Evolutionary conservation across 2,797 vertebrate genomes (phyloP).

Genomic region (Eospalax fontanierii): DNA sequence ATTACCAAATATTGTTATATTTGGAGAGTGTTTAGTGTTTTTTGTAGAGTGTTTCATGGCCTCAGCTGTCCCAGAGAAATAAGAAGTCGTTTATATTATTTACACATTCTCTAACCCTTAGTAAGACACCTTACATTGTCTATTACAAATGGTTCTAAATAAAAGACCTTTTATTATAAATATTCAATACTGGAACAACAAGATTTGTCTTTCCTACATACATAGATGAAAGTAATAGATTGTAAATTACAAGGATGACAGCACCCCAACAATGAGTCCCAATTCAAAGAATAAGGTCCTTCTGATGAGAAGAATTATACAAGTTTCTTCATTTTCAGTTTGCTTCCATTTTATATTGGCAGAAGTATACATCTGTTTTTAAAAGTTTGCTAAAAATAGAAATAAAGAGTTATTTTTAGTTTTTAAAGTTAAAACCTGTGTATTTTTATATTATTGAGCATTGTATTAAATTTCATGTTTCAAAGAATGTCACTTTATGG

Average conservation of each 20-base stretch:
- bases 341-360: background rate
- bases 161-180: background rate
- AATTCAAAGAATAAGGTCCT: background rate
- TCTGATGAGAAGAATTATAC: background rate
- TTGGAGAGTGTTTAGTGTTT: too few relatives aligned
- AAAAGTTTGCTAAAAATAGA: background rate
- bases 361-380: background rate
- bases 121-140: background rate
- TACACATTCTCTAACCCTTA: background rate
- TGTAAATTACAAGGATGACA: background rate
- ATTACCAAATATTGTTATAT: too few relatives aligned
- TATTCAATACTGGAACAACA: background rate
- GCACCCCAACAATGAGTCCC: rapidly evolving
- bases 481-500: background rate
- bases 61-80: background rate
- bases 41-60: background rate
- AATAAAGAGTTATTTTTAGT: background rate
- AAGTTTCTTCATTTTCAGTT: too few relatives aligned
- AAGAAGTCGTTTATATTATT: rapidly evolving
- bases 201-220: background rate
- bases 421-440: background rate
- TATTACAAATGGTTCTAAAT: background rate
- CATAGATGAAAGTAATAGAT: background rate
- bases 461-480: background rate
- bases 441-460: background rate